A percentile compares a stretch with the other conserved stretches of the same genome.
Evolutionary conservation across 1,140 invertebrate species (phyloP).

Genomic region (Maniola jurtina): DNA sequence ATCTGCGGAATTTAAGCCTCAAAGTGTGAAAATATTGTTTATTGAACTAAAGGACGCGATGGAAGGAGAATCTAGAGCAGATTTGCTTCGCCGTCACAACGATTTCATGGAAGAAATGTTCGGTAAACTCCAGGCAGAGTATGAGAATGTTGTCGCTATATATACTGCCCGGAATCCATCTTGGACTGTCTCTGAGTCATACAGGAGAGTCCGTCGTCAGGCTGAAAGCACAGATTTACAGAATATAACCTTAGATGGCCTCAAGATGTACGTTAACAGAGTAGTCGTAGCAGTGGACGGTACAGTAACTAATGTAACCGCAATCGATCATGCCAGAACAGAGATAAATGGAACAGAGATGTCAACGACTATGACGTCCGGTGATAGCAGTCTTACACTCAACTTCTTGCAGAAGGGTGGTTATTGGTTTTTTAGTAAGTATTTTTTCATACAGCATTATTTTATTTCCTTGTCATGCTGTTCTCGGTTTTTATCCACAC

Average conservation of each 20-base stretch:
- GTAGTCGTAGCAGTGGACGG: constrained; percentile 31
- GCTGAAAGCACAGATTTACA: constrained; percentile 24
- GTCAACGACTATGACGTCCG: constrained; percentile 45
- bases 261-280: constrained; percentile 43
- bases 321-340: constrained; percentile 10
- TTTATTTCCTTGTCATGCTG: background rate
- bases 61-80: constrained; percentile 62
- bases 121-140: constrained; percentile 50
- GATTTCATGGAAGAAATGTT: constrained; percentile 67
- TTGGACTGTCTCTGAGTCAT: constrained; percentile 52
- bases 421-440: constrained; percentile 69
- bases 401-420: constrained; percentile 50
- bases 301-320: constrained; percentile 24
- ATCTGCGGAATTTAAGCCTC: constrained; percentile 55
- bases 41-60: constrained; percentile 67
- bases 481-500: background rate
- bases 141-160: constrained; percentile 55
- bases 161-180: constrained; percentile 71
- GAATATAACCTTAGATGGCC: constrained; percentile 38
- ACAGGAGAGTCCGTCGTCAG: constrained; percentile 51
- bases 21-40: constrained; percentile 58
- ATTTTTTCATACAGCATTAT: constrained; percentile 17
- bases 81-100: constrained; percentile 66
- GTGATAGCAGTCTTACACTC: constrained; percentile 39
- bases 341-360: constrained; percentile 30